phyloP scores from a whole-genome alignment of 1,140 invertebrate species.

The Pantala flavescens region DNA sequence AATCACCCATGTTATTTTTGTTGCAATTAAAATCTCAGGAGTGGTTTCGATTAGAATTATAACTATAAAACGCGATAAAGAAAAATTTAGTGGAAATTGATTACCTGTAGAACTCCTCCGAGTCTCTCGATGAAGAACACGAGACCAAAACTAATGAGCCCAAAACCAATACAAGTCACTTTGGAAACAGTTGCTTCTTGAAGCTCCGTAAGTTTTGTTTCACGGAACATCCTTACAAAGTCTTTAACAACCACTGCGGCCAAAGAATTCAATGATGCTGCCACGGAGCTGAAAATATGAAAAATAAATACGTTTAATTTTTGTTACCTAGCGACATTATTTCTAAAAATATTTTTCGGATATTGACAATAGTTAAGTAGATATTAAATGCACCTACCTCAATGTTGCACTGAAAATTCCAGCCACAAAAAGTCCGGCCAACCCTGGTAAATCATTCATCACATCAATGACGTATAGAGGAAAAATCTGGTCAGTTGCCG shows the following conservation, averaged over 20 bases:
- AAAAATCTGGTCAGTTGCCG: conserved; percentile 11
- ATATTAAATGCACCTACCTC: conserved; percentile 26
- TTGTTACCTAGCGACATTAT: too few relatives aligned
- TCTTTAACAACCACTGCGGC: conserved; percentile 85
- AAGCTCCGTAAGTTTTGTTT: conserved; percentile 53
- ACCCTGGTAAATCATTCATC: not conserved
- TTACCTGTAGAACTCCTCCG: conserved; percentile 66
- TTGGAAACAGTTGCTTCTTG: conserved; percentile 56
- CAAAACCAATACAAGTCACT: conserved; percentile 50
- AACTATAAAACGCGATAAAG: too few relatives aligned
- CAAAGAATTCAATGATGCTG: conserved; percentile 80
- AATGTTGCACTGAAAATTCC: conserved; percentile 38
- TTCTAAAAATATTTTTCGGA: too few relatives aligned
- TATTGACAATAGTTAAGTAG: too few relatives aligned
- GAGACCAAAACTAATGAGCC: conserved; percentile 49
- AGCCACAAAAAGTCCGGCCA: conserved; percentile 36
- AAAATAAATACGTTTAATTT: conserved; percentile 12
- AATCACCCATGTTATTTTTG: too few relatives aligned
- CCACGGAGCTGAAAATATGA: conserved; percentile 63
- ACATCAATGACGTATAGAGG: conserved; percentile 15
- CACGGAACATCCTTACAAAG: conserved; percentile 57
- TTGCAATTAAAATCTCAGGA: too few relatives aligned
- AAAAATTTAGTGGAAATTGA: conserved; percentile 22
- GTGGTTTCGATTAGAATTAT: too few relatives aligned
- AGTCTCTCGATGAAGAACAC: conserved; percentile 70